Conservation (phyloP, 92 coral and sea anemone genomes). For the Epizoanthus scotinus region DNA sequence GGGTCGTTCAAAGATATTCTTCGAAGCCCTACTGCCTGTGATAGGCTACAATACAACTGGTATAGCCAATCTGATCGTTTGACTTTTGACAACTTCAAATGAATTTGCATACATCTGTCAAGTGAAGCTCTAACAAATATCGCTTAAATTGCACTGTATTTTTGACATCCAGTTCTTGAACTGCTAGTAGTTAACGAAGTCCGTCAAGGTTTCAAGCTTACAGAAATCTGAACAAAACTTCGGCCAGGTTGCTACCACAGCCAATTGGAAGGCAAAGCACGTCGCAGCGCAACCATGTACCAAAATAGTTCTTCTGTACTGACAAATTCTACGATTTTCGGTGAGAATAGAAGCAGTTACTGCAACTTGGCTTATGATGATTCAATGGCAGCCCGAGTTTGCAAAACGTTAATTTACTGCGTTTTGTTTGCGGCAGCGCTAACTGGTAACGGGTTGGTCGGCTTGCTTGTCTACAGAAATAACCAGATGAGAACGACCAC, state of each 20-base stretch:
- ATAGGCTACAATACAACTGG: background rate
- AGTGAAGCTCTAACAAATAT: conserved; percentile 19
- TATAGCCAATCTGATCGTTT: background rate
- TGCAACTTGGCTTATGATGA: conserved; percentile 8
- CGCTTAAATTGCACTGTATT: background rate
- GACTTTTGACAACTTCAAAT: background rate
- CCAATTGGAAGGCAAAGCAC: background rate
- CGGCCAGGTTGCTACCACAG: background rate
- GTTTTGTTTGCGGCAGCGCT: conserved; percentile 20
- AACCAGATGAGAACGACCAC: conserved; percentile 29
- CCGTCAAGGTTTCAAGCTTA: background rate
- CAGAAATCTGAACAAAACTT: no score
- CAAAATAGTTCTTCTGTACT: background rate
- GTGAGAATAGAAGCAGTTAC: background rate
- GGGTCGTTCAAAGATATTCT: background rate
- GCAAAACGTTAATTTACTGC: conserved; percentile 13
- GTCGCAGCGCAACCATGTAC: background rate
- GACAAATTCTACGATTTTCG: conserved; percentile 2
- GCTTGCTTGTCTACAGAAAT: conserved; percentile 22
- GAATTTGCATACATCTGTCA: conserved; percentile 33
- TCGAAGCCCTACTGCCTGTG: background rate
- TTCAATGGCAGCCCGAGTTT: conserved; percentile 20
- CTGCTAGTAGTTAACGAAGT: background rate
- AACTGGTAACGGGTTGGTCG: conserved; percentile 15
- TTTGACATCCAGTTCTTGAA: conserved; percentile 24